Percentiles rank a stretch among this genome's conserved stretches.
phyloP scores from a whole-genome alignment of 2,113 vertebrate genomes.

The Channa maculata region DNA sequence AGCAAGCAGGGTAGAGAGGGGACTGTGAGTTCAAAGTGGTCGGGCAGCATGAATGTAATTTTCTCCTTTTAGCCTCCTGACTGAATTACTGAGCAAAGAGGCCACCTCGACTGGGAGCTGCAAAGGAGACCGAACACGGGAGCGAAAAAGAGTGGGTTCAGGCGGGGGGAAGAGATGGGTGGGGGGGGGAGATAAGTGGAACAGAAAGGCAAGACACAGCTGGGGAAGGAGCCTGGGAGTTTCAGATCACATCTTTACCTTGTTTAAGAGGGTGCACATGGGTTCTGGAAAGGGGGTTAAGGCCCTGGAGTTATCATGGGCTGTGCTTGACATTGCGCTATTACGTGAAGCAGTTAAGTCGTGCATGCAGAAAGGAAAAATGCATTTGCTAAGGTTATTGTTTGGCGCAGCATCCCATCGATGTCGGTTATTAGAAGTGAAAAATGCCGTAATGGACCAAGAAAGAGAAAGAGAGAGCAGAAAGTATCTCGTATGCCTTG shows the following conservation, averaged over 20 bases:
- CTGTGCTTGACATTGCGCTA: conserved; percentile 23
- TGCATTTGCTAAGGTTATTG: conserved; percentile 4
- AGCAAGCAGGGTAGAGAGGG: conserved; percentile 31
- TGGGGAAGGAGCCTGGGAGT: conserved; percentile 16
- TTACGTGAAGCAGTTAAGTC: conserved; percentile 7
- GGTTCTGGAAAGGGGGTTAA: conserved; percentile 8
- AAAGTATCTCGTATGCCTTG: conserved; percentile 20
- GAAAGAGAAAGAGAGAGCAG: not conserved
- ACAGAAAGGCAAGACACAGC: conserved; percentile 17
- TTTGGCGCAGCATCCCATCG: not conserved
- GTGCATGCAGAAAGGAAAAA: conserved; percentile 9
- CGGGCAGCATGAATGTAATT: conserved; percentile 66
- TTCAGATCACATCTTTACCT: conserved; percentile 45
- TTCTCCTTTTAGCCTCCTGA: conserved; percentile 69
- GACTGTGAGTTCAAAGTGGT: conserved; percentile 64
- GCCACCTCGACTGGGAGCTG: conserved; percentile 52
- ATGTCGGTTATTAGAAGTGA: not conserved
- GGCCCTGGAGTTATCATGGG: conserved; percentile 12
- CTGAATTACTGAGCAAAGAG: conserved; percentile 65
- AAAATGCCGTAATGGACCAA: not conserved
- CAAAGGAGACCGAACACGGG: conserved; percentile 20
- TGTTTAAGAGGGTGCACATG: not conserved
- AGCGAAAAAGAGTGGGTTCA: conserved; percentile 13
- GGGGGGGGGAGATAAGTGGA: conserved; percentile 48
- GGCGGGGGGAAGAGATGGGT: conserved; percentile 28